These are phyloP conservation scores for Cyphomyrmex costatus DNA, from an alignment of 1,140 invertebrate genomes.

Conservation along the genomic window DNA sequence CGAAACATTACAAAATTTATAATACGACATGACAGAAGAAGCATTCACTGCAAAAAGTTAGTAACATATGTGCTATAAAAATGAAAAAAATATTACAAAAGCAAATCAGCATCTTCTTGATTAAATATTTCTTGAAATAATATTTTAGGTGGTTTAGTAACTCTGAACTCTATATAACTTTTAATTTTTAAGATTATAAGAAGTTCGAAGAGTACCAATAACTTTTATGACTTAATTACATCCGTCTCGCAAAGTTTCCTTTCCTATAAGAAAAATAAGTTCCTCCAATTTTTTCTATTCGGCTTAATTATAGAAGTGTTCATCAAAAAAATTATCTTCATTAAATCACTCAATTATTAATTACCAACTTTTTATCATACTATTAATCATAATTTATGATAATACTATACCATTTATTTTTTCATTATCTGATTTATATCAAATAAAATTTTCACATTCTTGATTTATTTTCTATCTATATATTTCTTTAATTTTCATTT, in stretches of 20 bases:
- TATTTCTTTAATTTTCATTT: neutral
- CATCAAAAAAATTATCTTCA: neutral
- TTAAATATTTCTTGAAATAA: neutral
- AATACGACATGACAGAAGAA: too few species aligned
- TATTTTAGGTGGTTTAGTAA: neutral
- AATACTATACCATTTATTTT: neutral
- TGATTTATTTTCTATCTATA: neutral
- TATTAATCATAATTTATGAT: constrained; percentile 9
- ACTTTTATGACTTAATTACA: constrained; percentile 24
- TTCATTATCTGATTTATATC: neutral
- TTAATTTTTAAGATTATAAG: constrained; percentile 14
- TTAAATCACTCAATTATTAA: constrained; percentile 12
- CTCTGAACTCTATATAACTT: neutral
- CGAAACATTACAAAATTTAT: neutral
- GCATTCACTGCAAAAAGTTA: neutral
- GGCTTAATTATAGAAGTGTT: neutral
- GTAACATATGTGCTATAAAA: neutral
- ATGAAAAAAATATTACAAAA: neutral
- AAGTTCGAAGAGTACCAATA: constrained; percentile 10
- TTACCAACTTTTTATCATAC: neutral
- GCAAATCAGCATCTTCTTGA: neutral
- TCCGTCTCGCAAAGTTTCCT: constrained; percentile 9
- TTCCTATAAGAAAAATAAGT: constrained; percentile 12
- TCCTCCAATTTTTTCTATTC: neutral
- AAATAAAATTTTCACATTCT: neutral